phyloP scores from a whole-genome alignment of 1,140 invertebrate genomes.

The Drusus annulatus region DNA sequence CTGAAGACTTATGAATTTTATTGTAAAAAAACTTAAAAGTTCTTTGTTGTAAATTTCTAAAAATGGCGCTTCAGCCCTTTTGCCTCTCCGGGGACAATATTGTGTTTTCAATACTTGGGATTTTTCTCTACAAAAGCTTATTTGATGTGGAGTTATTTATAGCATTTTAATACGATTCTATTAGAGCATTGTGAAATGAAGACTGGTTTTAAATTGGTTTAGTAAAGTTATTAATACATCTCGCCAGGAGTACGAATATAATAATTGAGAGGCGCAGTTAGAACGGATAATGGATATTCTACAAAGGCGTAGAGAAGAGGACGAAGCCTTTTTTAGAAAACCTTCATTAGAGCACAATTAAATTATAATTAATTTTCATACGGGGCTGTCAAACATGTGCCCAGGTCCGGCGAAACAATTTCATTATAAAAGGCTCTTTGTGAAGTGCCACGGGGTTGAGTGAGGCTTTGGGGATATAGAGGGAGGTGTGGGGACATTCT shows the following conservation, averaged over 20 bases:
- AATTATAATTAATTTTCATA: conserved; percentile 16
- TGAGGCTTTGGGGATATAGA: background rate
- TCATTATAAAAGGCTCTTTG: conserved; percentile 43
- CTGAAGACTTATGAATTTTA: too few relatives aligned
- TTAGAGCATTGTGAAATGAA: too few relatives aligned
- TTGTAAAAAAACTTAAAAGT: too few relatives aligned
- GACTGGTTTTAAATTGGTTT: too few relatives aligned
- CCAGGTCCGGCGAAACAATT: conserved; percentile 38
- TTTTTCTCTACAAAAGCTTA: too few relatives aligned
- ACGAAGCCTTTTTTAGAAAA: background rate
- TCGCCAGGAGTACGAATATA: background rate
- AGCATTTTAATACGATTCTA: too few relatives aligned
- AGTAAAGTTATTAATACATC: background rate
- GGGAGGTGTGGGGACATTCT: background rate
- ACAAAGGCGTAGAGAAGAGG: background rate
- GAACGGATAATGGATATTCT: background rate
- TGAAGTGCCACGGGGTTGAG: background rate
- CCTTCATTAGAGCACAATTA: conserved; percentile 6
- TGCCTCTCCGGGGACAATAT: too few relatives aligned
- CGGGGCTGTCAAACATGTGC: background rate
- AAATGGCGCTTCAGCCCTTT: too few relatives aligned
- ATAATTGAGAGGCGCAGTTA: background rate
- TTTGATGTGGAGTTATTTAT: too few relatives aligned
- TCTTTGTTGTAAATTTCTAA: too few relatives aligned
- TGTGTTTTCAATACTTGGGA: too few relatives aligned